These are phyloP conservation scores for Tympanuchus pallidicinctus DNA, from an alignment of 2,113 vertebrate species.

Conservation along the genomic window DNA sequence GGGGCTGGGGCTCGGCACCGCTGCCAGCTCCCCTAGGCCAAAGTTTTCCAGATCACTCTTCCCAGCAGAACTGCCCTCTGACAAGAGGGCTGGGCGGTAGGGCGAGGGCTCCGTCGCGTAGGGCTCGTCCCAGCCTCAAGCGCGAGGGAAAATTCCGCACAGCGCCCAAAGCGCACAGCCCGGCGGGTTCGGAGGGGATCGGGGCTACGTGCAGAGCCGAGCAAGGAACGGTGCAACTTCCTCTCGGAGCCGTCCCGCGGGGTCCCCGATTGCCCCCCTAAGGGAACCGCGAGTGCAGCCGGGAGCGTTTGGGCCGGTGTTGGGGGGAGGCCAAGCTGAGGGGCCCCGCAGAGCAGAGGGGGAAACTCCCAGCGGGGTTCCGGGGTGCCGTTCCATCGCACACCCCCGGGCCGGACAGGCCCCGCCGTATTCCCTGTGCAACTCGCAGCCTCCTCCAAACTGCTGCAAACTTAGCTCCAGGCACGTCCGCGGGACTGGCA, in stretches of 20 bases:
- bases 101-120: not conserved
- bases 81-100: not conserved
- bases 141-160: not conserved
- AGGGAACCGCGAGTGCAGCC: not conserved
- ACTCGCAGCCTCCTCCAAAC: not conserved
- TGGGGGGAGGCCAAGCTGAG: not conserved
- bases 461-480: not conserved
- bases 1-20: constrained; percentile 55
- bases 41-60: constrained; percentile 50
- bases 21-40: constrained; percentile 27
- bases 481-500: not conserved
- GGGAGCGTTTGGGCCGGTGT: not conserved
- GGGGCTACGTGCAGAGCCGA: not conserved
- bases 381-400: not conserved
- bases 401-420: not conserved
- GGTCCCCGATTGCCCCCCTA: no score
- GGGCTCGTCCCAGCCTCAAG: not conserved
- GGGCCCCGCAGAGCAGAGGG: not conserved
- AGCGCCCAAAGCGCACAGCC: not conserved
- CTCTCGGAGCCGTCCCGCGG: not conserved
- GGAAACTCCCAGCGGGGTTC: not conserved
- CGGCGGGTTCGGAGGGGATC: no score
- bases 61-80: not conserved
- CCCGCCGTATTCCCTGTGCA: not conserved
- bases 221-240: not conserved